Evolutionary conservation across 2,888 invertebrate species (phyloP).

Genomic region (Campopleginae sp.): DNA sequence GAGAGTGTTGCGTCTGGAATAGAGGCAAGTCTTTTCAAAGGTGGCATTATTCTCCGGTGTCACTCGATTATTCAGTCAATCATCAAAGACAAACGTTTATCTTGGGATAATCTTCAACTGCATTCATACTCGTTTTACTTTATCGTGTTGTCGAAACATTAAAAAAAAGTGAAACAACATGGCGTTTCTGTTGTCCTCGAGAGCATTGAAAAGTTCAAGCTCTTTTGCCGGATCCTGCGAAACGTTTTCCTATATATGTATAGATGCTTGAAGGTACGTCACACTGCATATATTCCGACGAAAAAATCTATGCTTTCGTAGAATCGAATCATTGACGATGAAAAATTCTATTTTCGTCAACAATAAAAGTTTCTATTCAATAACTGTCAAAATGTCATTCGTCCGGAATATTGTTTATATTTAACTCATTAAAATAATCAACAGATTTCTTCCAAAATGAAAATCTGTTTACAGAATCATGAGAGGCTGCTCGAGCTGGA

Average conservation of each 20-base stretch:
- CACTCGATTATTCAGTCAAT: background rate
- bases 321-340: background rate
- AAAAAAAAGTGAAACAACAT: constrained; percentile 4
- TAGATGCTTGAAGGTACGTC: constrained; percentile 20
- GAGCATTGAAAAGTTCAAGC: background rate
- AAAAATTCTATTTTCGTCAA: too few species aligned
- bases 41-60: constrained; percentile 36
- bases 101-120: background rate
- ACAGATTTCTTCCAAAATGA: background rate
- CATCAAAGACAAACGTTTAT: background rate
- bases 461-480: background rate
- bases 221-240: background rate
- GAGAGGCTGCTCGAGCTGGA: background rate
- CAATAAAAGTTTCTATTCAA: too few species aligned
- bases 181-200: background rate
- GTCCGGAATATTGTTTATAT: background rate
- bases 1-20: constrained; percentile 9
- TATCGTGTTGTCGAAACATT: background rate
- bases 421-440: background rate
- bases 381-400: background rate
- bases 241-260: background rate
- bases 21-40: constrained; percentile 8
- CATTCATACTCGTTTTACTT: background rate
- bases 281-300: background rate
- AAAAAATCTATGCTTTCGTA: background rate